Conservation (phyloP, 2,888 invertebrate species). For the Ectemnius cavifrons region DNA sequence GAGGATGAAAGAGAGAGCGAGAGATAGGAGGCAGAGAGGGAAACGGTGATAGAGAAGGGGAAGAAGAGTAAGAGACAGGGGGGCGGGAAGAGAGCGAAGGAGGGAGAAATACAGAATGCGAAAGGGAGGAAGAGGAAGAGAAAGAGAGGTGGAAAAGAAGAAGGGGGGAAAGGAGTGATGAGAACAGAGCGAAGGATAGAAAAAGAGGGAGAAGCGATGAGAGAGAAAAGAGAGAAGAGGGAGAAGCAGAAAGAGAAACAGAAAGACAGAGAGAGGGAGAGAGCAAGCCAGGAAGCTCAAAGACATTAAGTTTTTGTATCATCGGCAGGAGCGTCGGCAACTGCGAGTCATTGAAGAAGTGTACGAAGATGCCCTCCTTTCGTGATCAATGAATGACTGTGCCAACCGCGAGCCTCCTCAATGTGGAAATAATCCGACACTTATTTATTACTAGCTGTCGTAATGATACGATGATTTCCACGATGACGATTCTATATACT, state of each 20-base stretch:
- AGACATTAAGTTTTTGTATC: conserved; percentile 58
- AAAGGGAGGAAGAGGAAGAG: not conserved
- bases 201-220: not conserved
- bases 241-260: not conserved
- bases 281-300: conserved; percentile 44
- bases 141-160: not conserved
- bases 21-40: not conserved
- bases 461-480: no score
- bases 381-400: not conserved
- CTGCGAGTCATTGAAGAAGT: conserved; percentile 10
- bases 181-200: not conserved
- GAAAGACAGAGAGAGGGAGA: not conserved
- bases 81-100: not conserved
- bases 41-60: not conserved
- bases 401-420: no score
- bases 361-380: not conserved
- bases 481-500: no score
- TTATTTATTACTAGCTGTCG: no score
- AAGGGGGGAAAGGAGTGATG: not conserved
- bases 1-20: not conserved
- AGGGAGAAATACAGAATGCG: not conserved
- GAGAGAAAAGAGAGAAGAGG: not conserved
- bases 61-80: not conserved
- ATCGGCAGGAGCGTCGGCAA: conserved; percentile 29
- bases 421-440: no score